Evolutionary conservation across 2,113 vertebrate species (phyloP).

Genomic region (Poeciliopsis turrubarensis): DNA sequence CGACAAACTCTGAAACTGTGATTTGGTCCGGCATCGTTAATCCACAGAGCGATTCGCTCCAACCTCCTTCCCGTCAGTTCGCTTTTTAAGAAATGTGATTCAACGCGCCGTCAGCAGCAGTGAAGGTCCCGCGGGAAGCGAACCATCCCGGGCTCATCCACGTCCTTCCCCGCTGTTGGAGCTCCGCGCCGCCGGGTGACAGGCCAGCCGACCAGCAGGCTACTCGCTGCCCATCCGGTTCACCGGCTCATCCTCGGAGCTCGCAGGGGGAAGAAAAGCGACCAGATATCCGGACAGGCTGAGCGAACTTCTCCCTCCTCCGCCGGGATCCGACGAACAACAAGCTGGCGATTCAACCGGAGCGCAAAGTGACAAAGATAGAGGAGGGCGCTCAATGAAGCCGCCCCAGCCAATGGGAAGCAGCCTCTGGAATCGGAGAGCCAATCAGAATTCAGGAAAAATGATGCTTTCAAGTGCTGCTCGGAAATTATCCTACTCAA

Average conservation of each 20-base stretch:
- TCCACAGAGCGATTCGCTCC: conserved; percentile 7
- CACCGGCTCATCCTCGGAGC: neutral
- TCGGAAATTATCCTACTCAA: neutral
- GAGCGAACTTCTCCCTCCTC: conserved; percentile 38
- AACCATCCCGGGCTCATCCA: conserved; percentile 68
- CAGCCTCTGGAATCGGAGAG: neutral
- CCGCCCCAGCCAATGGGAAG: conserved; percentile 70
- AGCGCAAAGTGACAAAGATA: conserved; percentile 82
- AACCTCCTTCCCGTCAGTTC: conserved; percentile 5
- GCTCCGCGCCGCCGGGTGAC: conserved; percentile 50
- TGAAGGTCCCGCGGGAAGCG: conserved; percentile 36
- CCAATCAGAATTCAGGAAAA: conserved; percentile 65
- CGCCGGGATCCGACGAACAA: conserved; percentile 56
- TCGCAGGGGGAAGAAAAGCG: neutral
- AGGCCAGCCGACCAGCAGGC: neutral
- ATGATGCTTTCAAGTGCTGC: conserved; percentile 28
- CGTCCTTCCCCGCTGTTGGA: conserved; percentile 40
- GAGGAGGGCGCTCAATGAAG: conserved; percentile 78
- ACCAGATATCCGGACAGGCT: neutral
- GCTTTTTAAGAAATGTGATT: neutral
- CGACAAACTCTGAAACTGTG: conserved; percentile 96
- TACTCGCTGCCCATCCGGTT: conserved; percentile 17
- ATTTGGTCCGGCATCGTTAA: conserved; percentile 95
- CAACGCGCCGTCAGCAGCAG: conserved; percentile 40
- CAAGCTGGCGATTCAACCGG: conserved; percentile 69